phyloP scores from a whole-genome alignment of 2,113 vertebrate genomes.

The Prochilodus magdalenae region DNA sequence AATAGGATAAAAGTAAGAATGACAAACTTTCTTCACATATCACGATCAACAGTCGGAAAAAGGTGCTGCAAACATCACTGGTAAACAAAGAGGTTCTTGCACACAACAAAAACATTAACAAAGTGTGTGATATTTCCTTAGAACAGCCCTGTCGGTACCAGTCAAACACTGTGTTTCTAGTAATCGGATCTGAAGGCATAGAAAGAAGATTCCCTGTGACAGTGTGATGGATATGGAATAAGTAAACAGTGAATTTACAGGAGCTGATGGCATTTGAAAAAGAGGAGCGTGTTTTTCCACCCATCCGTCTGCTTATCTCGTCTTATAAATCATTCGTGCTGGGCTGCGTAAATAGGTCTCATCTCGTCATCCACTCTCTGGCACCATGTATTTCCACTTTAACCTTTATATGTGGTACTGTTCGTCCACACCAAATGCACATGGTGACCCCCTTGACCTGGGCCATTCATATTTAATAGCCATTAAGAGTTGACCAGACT shows the following conservation, averaged over 20 bases:
- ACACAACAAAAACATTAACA: slow-evolving; percentile 26
- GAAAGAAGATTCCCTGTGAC: slow-evolving; percentile 75
- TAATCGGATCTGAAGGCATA: slow-evolving; percentile 71
- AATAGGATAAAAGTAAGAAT: not conserved
- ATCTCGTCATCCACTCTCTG: slow-evolving; percentile 62
- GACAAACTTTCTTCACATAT: not conserved
- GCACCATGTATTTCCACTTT: slow-evolving; percentile 74
- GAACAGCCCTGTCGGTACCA: slow-evolving; percentile 41
- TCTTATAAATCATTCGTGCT: slow-evolving; percentile 79
- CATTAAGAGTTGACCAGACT: slow-evolving; percentile 51
- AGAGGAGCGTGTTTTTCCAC: slow-evolving; percentile 79
- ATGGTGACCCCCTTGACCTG: slow-evolving; percentile 72
- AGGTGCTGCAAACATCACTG: slow-evolving; percentile 11
- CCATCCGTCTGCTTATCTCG: slow-evolving; percentile 75
- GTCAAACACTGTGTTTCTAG: slow-evolving; percentile 73
- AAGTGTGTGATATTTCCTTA: slow-evolving; percentile 25
- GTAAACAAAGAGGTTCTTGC: slow-evolving; percentile 16
- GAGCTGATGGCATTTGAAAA: slow-evolving; percentile 79
- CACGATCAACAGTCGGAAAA: slow-evolving; percentile 8
- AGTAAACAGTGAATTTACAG: slow-evolving; percentile 79
- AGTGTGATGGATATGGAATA: slow-evolving; percentile 78
- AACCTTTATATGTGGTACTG: slow-evolving; percentile 79
- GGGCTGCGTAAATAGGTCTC: slow-evolving; percentile 75
- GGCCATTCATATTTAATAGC: slow-evolving; percentile 76
- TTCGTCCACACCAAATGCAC: slow-evolving; percentile 74